phyloP scores from a whole-genome alignment of 37 sponge, comb jelly and placozoan species.

The Beroe forskalii region DNA sequence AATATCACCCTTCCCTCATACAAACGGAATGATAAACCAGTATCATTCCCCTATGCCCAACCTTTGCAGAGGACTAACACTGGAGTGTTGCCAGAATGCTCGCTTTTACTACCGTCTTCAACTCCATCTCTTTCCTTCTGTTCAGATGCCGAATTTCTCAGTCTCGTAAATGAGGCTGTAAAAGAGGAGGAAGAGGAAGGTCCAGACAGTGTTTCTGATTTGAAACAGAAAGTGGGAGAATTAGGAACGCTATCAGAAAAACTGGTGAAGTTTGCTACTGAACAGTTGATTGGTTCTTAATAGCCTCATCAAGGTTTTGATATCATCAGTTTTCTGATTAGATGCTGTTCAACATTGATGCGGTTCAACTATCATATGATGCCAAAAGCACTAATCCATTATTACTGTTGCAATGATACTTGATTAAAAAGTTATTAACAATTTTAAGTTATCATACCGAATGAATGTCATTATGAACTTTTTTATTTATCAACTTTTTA shows the following conservation, averaged over 20 bases:
- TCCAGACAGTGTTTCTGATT: not conserved
- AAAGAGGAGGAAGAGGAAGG: slow-evolving; percentile 18
- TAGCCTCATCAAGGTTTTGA: no score
- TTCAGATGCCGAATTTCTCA: not conserved
- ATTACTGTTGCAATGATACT: no score
- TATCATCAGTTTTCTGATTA: no score
- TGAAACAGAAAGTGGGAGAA: slow-evolving; percentile 2
- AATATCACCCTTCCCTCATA: not conserved
- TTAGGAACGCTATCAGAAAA: slow-evolving; percentile 1
- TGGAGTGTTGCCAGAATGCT: not conserved
- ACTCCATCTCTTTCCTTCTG: not conserved
- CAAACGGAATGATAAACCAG: slow-evolving; percentile 27
- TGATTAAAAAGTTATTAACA: no score
- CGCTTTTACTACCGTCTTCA: not conserved
- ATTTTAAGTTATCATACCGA: no score
- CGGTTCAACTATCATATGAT: no score
- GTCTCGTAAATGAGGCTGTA: slow-evolving; percentile 11
- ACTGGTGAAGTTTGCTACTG: slow-evolving; percentile 19
- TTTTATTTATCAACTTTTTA: no score
- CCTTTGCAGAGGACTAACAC: slow-evolving; percentile 2
- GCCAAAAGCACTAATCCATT: no score
- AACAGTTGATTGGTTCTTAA: slow-evolving; percentile 24
- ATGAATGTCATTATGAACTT: no score
- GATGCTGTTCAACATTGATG: no score
- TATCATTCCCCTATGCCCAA: slow-evolving; percentile 13